A percentile compares a stretch with the other conserved stretches of the same genome.
Evolutionary conservation across 2,113 vertebrate species (phyloP).

Genomic region (Micronycteris hirsuta): DNA sequence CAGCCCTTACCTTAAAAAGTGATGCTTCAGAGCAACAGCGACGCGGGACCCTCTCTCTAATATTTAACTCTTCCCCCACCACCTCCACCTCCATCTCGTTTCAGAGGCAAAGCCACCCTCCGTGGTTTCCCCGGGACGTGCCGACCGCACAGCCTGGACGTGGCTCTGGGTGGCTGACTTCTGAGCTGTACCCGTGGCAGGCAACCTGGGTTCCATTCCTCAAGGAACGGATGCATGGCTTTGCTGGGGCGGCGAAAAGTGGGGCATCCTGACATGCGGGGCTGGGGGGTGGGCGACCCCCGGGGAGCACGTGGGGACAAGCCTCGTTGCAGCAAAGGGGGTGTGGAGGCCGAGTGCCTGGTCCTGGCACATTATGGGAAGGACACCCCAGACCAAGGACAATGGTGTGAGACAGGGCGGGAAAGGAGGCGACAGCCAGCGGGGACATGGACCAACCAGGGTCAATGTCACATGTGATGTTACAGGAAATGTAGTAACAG

Average conservation of each 20-base stretch:
- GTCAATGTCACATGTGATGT: accelerated
- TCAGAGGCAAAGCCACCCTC: background rate
- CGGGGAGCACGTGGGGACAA: background rate
- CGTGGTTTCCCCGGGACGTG: background rate
- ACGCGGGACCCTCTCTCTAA: background rate
- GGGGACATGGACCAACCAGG: background rate
- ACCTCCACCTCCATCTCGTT: background rate
- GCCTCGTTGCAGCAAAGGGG: background rate
- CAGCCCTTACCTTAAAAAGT: background rate
- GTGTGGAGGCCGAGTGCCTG: background rate
- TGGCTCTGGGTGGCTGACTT: background rate
- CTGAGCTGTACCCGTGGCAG: background rate
- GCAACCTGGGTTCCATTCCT: background rate
- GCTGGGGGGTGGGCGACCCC: background rate
- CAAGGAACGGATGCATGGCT: background rate
- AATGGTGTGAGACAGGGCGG: background rate
- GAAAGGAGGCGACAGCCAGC: background rate
- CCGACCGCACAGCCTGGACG: background rate
- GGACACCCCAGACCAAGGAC: background rate
- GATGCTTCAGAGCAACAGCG: background rate
- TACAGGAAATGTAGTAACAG: background rate
- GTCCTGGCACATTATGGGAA: background rate
- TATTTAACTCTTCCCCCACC: background rate
- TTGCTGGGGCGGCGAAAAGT: background rate
- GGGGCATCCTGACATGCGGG: background rate